These are phyloP conservation scores for Drosophila dives DNA, from an alignment of 2,888 invertebrate species.

Conservation along the genomic window DNA sequence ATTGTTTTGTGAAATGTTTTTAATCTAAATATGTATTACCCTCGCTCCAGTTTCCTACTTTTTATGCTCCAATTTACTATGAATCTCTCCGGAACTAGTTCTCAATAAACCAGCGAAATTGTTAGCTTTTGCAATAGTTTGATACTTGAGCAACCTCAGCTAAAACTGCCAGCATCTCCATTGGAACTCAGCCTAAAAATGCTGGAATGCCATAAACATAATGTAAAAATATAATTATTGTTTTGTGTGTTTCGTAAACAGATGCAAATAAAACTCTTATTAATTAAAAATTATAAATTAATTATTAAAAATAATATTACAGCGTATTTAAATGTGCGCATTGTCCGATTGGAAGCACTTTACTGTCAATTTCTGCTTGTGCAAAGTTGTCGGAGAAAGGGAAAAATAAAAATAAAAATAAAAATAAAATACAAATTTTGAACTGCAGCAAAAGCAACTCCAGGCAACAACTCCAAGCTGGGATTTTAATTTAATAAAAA, in stretches of 20 bases:
- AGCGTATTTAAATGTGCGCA: conserved; percentile 19
- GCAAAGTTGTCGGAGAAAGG: conserved; percentile 27
- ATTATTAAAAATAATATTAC: not conserved
- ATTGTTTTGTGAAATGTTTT: not conserved
- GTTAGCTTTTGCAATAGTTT: not conserved
- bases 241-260: not conserved
- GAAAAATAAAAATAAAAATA: conserved; percentile 37
- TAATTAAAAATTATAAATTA: no score
- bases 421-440: conserved; percentile 56
- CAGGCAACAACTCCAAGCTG: conserved; percentile 52
- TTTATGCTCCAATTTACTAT: not conserved
- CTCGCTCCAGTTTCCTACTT: not conserved
- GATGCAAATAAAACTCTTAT: not conserved
- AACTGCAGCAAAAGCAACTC: conserved; percentile 52
- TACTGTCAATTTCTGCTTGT: conserved; percentile 15
- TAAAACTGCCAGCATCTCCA: fast-evolving
- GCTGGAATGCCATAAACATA: not conserved
- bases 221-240: not conserved
- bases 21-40: not conserved
- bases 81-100: not conserved
- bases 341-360: not conserved
- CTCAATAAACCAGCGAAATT: not conserved
- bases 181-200: not conserved
- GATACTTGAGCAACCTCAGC: not conserved
- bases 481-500: conserved; percentile 82